Conservation (phyloP, 2,113 vertebrate species). For the Phaethornis superciliosus region DNA sequence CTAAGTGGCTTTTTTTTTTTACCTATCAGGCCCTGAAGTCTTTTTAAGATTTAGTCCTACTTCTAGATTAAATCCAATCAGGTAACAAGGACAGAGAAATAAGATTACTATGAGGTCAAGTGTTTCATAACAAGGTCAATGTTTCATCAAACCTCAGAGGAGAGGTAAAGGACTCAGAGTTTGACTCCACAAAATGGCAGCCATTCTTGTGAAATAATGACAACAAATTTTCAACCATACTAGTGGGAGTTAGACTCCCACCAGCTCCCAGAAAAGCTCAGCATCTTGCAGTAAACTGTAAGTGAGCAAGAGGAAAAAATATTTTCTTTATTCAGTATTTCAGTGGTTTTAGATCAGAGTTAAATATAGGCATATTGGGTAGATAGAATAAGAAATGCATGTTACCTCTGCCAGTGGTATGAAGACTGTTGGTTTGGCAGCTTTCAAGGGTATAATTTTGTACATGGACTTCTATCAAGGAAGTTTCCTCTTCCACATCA, state of each 20-base stretch:
- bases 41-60: not conserved
- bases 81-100: not conserved
- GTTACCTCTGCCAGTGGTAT: conserved; percentile 40
- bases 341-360: not conserved
- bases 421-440: conserved; percentile 44
- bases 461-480: conserved; percentile 24
- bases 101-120: not conserved
- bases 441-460: conserved; percentile 24
- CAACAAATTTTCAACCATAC: not conserved
- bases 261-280: conserved; percentile 9
- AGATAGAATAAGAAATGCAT: not conserved
- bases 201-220: conserved; percentile 14
- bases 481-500: conserved; percentile 34
- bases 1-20: not conserved
- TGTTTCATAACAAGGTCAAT: too few relatives aligned
- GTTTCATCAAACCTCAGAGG: not conserved
- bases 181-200: not conserved
- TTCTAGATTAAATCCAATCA: not conserved
- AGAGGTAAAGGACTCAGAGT: not conserved
- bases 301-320: conserved; percentile 59
- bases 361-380: conserved; percentile 36
- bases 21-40: not conserved
- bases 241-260: conserved; percentile 12
- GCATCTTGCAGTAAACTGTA: conserved; percentile 30
- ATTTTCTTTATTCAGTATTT: not conserved